Base-by-base conservation (phyloP, 2,888 invertebrate species). In the Apodemia duryi region DNA sequence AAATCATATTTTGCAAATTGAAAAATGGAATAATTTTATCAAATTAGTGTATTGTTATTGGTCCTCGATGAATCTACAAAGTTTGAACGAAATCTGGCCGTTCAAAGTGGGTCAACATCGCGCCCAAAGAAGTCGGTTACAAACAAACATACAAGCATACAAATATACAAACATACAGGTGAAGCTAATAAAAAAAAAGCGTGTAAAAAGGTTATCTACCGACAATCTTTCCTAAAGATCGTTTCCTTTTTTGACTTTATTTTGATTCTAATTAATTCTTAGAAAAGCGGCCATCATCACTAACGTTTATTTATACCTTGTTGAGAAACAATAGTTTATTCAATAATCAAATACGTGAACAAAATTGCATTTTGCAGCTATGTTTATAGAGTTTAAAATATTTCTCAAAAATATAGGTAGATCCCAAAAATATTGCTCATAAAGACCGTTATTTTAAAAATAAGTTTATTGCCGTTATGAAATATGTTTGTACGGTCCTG, bases 371-470 rank as follows among this genome's bases (percentile, higher is more conserved):
- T 54, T 29, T 54, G 29, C 9, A 3, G 1, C 1, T 3, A 10
- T 29, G 10, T 9, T 28, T 54, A 9, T 54, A 54, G 9, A 54
- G 54, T 54, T 9, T 54, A 11, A 54, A 54, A 54, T 54, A 11
- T 11, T 10, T 54, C 7, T 38, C 7, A 10, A 10, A 51, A 29
- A 54, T 10, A 29, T 54, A 54, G 21, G 21, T 21, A 21, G 3
- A 29, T 54, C 28, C 28, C 28, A 54, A 11, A 29, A 29, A 28
- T 10, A 54, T 28, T 10, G 10, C 10, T 29, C 10, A 54, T 28
- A 54, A 54, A 9, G 10, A 54, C 54, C 54, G 54, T 54, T 54
- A 54, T 54, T 54, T 54, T 54, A 10, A n/a, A 57, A 57, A 57
- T 57, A 32, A 28, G 57, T 32, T 32, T 57, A 57, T 57, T 57